Conservation (phyloP, 2,888 invertebrate species). For the Empis stercorea region DNA sequence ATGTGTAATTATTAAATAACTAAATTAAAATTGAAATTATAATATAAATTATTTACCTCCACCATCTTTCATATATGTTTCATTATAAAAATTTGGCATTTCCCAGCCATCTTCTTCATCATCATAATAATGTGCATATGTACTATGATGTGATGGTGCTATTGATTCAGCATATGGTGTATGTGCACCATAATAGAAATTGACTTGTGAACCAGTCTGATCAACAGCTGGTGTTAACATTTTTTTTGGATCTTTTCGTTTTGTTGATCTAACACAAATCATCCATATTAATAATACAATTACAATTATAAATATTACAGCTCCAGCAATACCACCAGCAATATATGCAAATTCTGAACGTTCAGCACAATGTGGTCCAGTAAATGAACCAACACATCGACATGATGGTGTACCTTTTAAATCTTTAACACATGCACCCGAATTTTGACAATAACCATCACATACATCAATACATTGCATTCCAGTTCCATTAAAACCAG, state of each 20-base stretch:
- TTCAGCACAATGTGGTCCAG: slow-evolving; percentile 75
- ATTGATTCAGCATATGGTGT: slow-evolving; percentile 92
- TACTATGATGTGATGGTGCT: slow-evolving; percentile 89
- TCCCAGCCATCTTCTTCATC: slow-evolving; percentile 96
- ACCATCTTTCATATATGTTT: slow-evolving; percentile 88
- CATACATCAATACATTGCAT: slow-evolving; percentile 71
- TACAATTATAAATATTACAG: slow-evolving; percentile 86
- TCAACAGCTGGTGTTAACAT: slow-evolving; percentile 78
- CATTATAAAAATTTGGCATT: slow-evolving; percentile 94
- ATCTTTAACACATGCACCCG: slow-evolving; percentile 77
- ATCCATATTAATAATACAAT: slow-evolving; percentile 90
- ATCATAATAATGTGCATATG: slow-evolving; percentile 90
- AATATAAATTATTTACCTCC: slow-evolving; percentile 9
- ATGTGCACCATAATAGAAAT: slow-evolving; percentile 91
- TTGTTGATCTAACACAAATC: slow-evolving; percentile 87
- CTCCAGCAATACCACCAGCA: slow-evolving; percentile 85
- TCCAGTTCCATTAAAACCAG: slow-evolving; percentile 83
- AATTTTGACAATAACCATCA: slow-evolving; percentile 75
- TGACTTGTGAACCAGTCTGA: slow-evolving; percentile 86
- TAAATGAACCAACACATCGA: slow-evolving; percentile 83
- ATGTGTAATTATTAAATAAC: no score
- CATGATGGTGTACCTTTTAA: slow-evolving; percentile 73
- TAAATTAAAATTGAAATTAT: background rate
- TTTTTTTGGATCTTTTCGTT: slow-evolving; percentile 84
- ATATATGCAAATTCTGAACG: slow-evolving; percentile 94